Base-by-base conservation (phyloP, 1,140 invertebrate species). In the Drosophila obscura region DNA sequence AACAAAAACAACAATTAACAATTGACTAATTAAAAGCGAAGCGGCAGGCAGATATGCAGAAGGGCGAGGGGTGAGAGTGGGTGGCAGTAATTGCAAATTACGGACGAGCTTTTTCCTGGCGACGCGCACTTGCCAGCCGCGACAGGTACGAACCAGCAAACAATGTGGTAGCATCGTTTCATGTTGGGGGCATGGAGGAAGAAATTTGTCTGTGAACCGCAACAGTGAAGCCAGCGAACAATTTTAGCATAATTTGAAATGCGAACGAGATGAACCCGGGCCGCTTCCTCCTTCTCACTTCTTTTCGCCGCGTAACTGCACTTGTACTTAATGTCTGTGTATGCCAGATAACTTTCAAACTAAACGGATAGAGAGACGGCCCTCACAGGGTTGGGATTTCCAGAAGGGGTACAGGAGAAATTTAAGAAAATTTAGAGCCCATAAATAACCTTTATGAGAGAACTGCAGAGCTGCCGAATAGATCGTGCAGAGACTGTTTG, bases 211-310 rank as follows among this genome's bases (percentile, higher is more conserved):
- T 83, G 56, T 61, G 69, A 84, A 53, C 69, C 57, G 35, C 72
- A 75, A 72, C 51, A 19, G 19, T 19, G 61, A 78, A 59, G 61
- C 73, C 62, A 66, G 59, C 64, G 48, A 62, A 24, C 72, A 26
- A 72, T 80, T 72, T 83, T 80, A 72, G 80, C 80, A 83, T 81
- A 83, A 84, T 83, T 83, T 83, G 65, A 72, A 67, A 80, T 19
- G 19, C 19, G 19, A 19, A 19, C 19, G 55, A 31, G 13, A 39
- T 35, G 43, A 60, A 26, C 55, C 5, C 28, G 4, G 22, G 2
- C 15, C 1, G 13, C 6, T 24, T 50, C 64, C 61, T 61, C 31
- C 64, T 65, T 45, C 45, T 19, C 19, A 19, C 19, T 19, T 19
- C 19, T 19, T 1, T 19, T 19, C 19, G 2, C 19, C 19, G 19